Percentiles rank a stretch among this genome's conserved stretches.
phyloP scores from a whole-genome alignment of 1,140 invertebrate species.

The Diuraphis noxia region DNA sequence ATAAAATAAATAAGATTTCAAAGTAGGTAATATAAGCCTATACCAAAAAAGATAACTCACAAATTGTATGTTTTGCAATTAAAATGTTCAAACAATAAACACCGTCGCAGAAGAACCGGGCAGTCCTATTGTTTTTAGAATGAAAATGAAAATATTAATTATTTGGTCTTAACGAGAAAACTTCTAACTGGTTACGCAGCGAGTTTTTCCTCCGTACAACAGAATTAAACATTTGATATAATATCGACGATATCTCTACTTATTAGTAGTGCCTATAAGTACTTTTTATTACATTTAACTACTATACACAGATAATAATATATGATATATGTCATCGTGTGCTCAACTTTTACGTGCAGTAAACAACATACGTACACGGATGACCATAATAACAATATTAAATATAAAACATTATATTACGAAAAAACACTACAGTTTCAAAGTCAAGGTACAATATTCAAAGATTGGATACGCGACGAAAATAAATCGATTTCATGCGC shows the following conservation, averaged over 20 bases:
- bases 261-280: no score
- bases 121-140: neutral
- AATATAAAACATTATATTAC: neutral
- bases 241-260: neutral
- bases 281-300: neutral
- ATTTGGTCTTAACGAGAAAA: neutral
- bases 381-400: neutral
- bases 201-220: neutral
- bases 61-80: neutral
- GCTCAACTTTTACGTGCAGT: neutral
- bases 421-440: slow-evolving; percentile 12
- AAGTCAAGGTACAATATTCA: slow-evolving; percentile 32
- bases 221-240: neutral
- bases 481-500: slow-evolving; percentile 29
- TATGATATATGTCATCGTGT: neutral
- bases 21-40: neutral
- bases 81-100: no score
- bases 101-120: neutral
- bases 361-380: neutral
- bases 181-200: neutral
- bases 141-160: neutral
- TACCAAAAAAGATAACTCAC: neutral
- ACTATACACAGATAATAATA: neutral
- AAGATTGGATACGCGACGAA: slow-evolving; percentile 23
- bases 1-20: neutral